phyloP scores from a whole-genome alignment of 1,140 invertebrate genomes.

The Anadara kagoshimensis region DNA sequence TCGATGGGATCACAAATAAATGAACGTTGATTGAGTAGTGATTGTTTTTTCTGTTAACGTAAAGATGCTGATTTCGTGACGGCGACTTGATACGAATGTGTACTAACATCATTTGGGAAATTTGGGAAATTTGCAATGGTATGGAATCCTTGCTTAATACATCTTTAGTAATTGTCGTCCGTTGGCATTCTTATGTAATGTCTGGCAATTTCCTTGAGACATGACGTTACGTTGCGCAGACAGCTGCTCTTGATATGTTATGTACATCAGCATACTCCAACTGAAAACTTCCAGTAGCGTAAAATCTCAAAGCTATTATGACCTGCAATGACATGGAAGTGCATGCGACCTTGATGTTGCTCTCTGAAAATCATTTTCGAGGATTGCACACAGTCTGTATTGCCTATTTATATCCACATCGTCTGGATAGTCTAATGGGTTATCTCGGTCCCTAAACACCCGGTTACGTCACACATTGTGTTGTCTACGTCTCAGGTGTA shows the following conservation, averaged over 20 bases:
- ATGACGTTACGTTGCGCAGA: slow-evolving; percentile 12
- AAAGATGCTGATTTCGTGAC: slow-evolving; percentile 14
- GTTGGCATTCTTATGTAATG: slow-evolving; percentile 21
- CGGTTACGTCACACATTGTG: not conserved
- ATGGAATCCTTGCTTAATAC: slow-evolving; percentile 13
- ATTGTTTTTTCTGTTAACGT: slow-evolving; percentile 28
- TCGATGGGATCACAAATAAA: slow-evolving; percentile 18
- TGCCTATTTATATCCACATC: not conserved
- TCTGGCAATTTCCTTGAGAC: not conserved
- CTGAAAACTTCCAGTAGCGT: no score
- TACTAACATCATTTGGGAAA: no score
- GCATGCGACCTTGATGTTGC: no score
- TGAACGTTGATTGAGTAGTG: slow-evolving; percentile 28
- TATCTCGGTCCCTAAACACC: not conserved
- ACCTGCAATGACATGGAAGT: no score
- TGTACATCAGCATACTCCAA: no score
- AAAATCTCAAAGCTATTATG: no score
- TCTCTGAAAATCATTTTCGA: not conserved
- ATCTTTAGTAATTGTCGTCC: not conserved
- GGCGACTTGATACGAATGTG: slow-evolving; percentile 56
- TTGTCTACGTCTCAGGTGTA: not conserved
- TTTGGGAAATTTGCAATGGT: slow-evolving; percentile 66
- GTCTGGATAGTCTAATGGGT: slow-evolving; percentile 1
- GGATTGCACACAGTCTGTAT: slow-evolving; percentile 5
- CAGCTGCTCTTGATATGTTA: no score